A percentile compares a stretch with the other conserved stretches of the same genome.
Conservation (phyloP, 92 coral and sea anemone genomes). For the Porites evermanni region DNA sequence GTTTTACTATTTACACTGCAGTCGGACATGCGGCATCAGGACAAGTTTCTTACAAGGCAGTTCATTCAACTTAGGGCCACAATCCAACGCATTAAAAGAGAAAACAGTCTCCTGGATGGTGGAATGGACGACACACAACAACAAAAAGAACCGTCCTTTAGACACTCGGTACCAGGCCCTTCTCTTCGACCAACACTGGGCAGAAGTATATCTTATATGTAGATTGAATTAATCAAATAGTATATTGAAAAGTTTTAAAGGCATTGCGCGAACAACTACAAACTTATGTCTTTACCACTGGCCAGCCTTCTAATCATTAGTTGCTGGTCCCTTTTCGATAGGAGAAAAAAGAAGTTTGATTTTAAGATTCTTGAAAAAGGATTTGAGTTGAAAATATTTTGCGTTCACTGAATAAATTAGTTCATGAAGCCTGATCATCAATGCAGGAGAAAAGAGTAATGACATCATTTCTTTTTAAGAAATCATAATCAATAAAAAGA, state of each 20-base stretch:
- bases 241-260: too few species aligned
- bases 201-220: constrained; percentile 41
- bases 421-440: background rate
- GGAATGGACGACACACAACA: constrained; percentile 57
- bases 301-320: too few species aligned
- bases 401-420: too few species aligned
- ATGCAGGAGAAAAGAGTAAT: background rate
- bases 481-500: too few species aligned
- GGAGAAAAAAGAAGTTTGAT: too few species aligned
- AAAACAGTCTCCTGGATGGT: constrained; percentile 62
- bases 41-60: constrained; percentile 90
- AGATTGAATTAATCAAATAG: background rate
- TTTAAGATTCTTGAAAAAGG: too few species aligned
- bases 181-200: constrained; percentile 40
- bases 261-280: background rate
- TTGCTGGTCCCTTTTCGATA: too few species aligned
- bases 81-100: constrained; percentile 83
- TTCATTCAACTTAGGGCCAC: constrained; percentile 91
- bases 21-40: constrained; percentile 98
- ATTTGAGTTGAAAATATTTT: too few species aligned
- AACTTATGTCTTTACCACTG: background rate
- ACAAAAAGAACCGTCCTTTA: constrained; percentile 54
- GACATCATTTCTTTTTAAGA: background rate
- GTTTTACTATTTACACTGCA: constrained; percentile 25
- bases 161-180: constrained; percentile 55